These are phyloP conservation scores for Bombylius discolor DNA, from an alignment of 2,888 invertebrate species.

Conservation along the genomic window DNA sequence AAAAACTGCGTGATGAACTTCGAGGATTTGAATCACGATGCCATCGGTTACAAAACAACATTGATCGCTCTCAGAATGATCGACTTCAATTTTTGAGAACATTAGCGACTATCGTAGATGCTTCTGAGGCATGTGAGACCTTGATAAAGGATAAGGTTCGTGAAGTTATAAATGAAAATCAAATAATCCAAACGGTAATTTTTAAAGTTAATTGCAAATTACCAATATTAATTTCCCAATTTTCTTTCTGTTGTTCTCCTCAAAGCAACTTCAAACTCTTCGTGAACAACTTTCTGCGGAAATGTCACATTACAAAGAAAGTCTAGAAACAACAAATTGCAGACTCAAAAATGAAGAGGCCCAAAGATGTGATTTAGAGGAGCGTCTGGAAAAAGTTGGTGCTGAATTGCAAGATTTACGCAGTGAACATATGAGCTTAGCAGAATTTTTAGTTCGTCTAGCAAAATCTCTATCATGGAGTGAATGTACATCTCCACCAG, in stretches of 20 bases:
- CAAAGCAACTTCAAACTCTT: constrained; percentile 59
- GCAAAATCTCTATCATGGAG: constrained; percentile 56
- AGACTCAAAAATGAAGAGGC: constrained; percentile 46
- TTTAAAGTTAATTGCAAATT: neutral
- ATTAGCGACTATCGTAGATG: constrained; percentile 39
- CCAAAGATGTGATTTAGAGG: constrained; percentile 59
- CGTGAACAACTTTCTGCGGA: constrained; percentile 63
- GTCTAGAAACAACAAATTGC: constrained; percentile 49
- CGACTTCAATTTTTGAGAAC: constrained; percentile 32
- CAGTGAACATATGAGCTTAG: constrained; percentile 38
- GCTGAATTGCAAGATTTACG: constrained; percentile 56
- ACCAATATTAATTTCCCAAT: neutral
- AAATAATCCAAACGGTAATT: constrained; percentile 60
- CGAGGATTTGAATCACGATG: constrained; percentile 36
- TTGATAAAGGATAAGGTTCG: constrained; percentile 67
- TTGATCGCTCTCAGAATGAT: constrained; percentile 34
- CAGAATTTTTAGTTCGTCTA: constrained; percentile 70
- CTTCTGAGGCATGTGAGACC: constrained; percentile 64
- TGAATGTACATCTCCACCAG: constrained; percentile 32
- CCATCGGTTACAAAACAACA: constrained; percentile 31
- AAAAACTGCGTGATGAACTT: constrained; percentile 35
- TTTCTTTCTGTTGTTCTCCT: neutral
- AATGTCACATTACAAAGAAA: constrained; percentile 47
- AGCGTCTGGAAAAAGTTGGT: constrained; percentile 64
- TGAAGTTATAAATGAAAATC: constrained; percentile 62